Conservation (phyloP, 2,113 vertebrate species). For the Protomyctophum bolini region DNA sequence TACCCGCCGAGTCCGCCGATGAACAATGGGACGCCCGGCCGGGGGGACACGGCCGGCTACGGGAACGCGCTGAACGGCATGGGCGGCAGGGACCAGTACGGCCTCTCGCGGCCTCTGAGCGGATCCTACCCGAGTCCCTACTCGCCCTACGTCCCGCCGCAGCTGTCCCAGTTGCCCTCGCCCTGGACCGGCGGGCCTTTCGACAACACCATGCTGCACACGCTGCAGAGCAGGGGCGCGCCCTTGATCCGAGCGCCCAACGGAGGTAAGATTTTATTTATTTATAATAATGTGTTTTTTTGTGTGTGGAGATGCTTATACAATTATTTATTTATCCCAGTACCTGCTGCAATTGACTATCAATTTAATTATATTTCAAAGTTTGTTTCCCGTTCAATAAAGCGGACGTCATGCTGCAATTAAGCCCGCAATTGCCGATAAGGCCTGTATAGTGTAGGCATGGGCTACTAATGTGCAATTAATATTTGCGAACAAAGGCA, state of each 20-base stretch:
- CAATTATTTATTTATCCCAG: too few species aligned
- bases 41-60: constrained; percentile 78
- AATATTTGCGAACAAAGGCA: too few species aligned
- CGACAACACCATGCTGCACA: constrained; percentile 95
- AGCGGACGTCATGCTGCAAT: too few species aligned
- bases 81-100: constrained; percentile 90
- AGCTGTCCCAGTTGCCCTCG: constrained; percentile 87
- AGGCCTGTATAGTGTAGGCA: too few species aligned
- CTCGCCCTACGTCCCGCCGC: constrained; percentile 88
- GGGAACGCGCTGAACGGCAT: constrained; percentile 80
- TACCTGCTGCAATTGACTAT: too few species aligned
- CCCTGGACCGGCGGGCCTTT: constrained; percentile 90
- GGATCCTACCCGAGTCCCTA: constrained; percentile 92
- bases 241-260: constrained; percentile 89
- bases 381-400: too few species aligned
- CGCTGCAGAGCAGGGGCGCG: constrained; percentile 86
- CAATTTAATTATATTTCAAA: too few species aligned
- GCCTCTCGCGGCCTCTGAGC: constrained; percentile 85
- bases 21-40: constrained; percentile 82
- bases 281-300: too few species aligned
- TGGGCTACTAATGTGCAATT: too few species aligned
- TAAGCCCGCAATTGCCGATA: too few species aligned
- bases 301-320: too few species aligned
- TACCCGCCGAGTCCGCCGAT: constrained; percentile 92
- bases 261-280: constrained; percentile 86